phyloP scores from a whole-genome alignment of 2,888 invertebrate genomes.

The Tinea trinotella region DNA sequence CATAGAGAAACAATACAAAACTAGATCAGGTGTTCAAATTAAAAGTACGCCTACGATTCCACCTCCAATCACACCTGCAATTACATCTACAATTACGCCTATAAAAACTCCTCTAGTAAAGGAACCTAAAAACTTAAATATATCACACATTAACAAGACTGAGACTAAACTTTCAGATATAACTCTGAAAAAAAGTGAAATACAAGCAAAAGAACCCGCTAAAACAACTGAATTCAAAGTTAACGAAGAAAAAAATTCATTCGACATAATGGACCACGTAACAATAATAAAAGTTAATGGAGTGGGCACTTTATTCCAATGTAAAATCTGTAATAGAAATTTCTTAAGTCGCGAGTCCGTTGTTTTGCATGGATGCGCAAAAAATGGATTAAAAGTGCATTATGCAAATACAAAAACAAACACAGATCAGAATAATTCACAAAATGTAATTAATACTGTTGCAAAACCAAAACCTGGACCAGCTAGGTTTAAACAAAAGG shows the following conservation, averaged over 20 bases:
- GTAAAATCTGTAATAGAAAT: slow-evolving; percentile 59
- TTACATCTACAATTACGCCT: too few relatives aligned
- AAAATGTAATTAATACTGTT: slow-evolving; percentile 28
- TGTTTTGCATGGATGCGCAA: slow-evolving; percentile 54
- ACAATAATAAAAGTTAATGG: slow-evolving; percentile 60
- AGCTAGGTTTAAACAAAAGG: slow-evolving; percentile 35
- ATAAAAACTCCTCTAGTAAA: too few relatives aligned
- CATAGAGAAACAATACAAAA: too few relatives aligned
- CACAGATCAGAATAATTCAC: background rate
- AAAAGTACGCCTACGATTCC: too few relatives aligned
- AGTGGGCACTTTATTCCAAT: slow-evolving; percentile 59
- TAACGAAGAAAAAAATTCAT: slow-evolving; percentile 24
- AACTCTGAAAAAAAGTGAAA: background rate
- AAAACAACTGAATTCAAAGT: slow-evolving; percentile 22
- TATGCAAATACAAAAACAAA: slow-evolving; percentile 24
- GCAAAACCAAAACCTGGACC: slow-evolving; percentile 51
- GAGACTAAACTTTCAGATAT: background rate
- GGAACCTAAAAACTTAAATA: too few relatives aligned
- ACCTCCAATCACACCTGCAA: too few relatives aligned
- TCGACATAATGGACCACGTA: slow-evolving; percentile 60
- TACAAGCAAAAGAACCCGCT: too few relatives aligned
- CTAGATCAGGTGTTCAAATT: too few relatives aligned
- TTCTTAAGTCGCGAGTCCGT: slow-evolving; percentile 57
- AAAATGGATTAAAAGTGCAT: slow-evolving; percentile 42
- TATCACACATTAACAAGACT: too few relatives aligned